These are phyloP conservation scores for Caenorhabditis zanzibari DNA, from an alignment of 2,888 invertebrate species.

Conservation along the genomic window DNA sequence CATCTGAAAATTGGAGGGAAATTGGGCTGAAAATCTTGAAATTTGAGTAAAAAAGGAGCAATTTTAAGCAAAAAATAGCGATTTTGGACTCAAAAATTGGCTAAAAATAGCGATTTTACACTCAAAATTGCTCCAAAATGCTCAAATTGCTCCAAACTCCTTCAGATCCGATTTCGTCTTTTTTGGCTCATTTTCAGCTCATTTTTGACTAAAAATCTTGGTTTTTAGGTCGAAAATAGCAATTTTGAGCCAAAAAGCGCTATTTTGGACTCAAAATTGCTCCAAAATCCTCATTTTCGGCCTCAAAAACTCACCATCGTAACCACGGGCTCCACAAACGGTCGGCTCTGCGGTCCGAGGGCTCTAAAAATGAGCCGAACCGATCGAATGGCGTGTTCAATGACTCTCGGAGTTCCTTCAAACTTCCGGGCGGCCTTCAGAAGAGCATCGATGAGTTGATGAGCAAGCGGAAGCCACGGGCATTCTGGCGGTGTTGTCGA, in stretches of 20 bases:
- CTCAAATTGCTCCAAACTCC: no score
- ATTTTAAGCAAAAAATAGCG: neutral
- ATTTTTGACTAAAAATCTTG: neutral
- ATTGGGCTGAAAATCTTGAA: neutral
- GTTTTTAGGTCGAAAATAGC: neutral
- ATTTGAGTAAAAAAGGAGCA: neutral
- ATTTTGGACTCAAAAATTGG: slow-evolving; percentile 11
- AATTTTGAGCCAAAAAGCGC: neutral
- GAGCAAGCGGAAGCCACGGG: slow-evolving; percentile 43
- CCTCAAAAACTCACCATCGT: slow-evolving; percentile 87
- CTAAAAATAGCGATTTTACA: neutral
- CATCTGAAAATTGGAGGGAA: slow-evolving; percentile 85
- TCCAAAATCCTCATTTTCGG: neutral
- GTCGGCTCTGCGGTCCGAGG: slow-evolving; percentile 89
- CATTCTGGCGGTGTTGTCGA: neutral
- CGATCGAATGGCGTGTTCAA: slow-evolving; percentile 94
- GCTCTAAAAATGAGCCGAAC: slow-evolving; percentile 87
- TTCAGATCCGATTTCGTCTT: no score
- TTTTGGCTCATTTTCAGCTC: neutral
- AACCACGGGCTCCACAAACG: slow-evolving; percentile 90
- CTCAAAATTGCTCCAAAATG: no score
- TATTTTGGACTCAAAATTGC: neutral
- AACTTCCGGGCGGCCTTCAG: slow-evolving; percentile 59
- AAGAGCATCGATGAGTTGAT: slow-evolving; percentile 41
- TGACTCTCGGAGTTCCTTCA: slow-evolving; percentile 86